A percentile compares a stretch with the other conserved stretches of the same genome.
Evolutionary conservation across 2,797 vertebrate genomes (phyloP).

Genomic region (Halcyon leucocephala): DNA sequence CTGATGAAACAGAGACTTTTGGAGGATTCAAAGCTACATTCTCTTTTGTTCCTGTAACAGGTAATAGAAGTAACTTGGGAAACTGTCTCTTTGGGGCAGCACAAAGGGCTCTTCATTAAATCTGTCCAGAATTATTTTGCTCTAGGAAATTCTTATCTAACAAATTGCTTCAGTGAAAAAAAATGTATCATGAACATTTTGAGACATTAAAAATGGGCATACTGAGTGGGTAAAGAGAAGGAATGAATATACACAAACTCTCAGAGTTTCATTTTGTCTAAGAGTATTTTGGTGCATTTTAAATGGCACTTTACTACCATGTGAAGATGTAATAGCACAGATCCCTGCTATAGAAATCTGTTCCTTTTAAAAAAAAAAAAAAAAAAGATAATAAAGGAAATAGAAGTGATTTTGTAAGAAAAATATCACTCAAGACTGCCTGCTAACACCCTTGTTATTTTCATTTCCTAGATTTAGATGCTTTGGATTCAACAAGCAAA

Average conservation of each 20-base stretch:
- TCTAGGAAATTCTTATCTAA: background rate
- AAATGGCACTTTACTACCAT: background rate
- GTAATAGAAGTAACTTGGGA: constrained; percentile 62
- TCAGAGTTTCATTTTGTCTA: background rate
- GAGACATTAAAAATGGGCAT: background rate
- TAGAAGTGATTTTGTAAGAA: background rate
- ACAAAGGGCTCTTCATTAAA: background rate
- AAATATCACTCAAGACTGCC: background rate
- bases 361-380: background rate
- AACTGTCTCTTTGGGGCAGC: background rate
- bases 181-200: background rate
- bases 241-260: background rate
- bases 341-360: background rate
- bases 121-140: background rate
- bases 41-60: constrained; percentile 80
- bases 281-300: background rate
- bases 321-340: background rate
- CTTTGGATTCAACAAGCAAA: background rate
- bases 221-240: background rate
- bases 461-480: constrained; percentile 47
- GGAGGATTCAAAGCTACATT: constrained; percentile 81
- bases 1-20: constrained; percentile 78
- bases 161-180: background rate
- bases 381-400: background rate
- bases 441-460: background rate